Evolutionary conservation across 2,797 vertebrate species (phyloP).

Genomic region (Neopelma chrysocephalum): DNA sequence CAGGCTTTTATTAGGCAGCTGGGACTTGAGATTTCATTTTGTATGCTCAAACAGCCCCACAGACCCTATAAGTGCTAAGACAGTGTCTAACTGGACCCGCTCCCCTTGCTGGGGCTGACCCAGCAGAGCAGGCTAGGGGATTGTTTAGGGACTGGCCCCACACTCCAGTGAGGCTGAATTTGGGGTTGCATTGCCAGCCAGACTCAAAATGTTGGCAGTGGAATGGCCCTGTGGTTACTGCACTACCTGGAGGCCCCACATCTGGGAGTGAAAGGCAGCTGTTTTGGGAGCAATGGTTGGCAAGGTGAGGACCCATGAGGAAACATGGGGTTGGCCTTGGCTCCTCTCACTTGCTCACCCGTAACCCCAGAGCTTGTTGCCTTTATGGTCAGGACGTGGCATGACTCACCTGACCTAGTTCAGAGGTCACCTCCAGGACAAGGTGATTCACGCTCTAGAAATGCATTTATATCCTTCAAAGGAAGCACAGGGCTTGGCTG

Average conservation of each 20-base stretch:
- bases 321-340: neutral
- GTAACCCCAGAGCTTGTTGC: neutral
- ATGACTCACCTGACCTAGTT: neutral
- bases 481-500: accelerated
- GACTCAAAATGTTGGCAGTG: neutral
- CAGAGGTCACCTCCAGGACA: neutral
- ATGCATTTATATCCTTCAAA: neutral
- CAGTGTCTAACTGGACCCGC: neutral
- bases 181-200: neutral
- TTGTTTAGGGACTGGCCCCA: neutral
- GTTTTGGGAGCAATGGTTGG: neutral
- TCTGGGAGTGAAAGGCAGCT: neutral
- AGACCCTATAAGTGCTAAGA: neutral
- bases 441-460: neutral
- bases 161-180: accelerated
- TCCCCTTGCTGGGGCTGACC: neutral
- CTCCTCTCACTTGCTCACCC: neutral
- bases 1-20: neutral
- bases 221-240: neutral
- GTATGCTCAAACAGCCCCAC: neutral
- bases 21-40: neutral
- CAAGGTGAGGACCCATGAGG: neutral
- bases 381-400: neutral
- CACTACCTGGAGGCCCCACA: neutral
- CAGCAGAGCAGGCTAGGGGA: neutral